Evolutionary conservation across 2,888 invertebrate species (phyloP), one percentile per base, ranked within the genome.

Genomic region (Chrysotoxum bicinctum): DNA sequence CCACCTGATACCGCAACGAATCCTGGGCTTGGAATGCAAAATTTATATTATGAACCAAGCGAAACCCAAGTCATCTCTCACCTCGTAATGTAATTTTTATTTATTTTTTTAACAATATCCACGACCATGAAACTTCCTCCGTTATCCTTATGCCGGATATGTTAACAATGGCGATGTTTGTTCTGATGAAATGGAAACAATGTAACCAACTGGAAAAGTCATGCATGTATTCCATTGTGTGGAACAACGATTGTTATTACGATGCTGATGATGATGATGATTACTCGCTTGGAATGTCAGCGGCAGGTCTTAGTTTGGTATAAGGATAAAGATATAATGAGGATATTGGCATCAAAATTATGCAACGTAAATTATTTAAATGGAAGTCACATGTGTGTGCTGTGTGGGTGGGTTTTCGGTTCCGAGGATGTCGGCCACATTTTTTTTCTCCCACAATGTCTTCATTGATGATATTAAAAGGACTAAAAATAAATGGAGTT

Each of bases 171-270:
- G 50, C n/a, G 19, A 62, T 74, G 66, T 62, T 56, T 69, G 77
- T 45, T 66, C 69, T 72, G 74, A 72, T 64, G 58, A 80, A 84
- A 84, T 66, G 79, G 54, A 75, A 75, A 60, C 80, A 75, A 66
- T 80, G 74, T 84, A 84, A 75, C 84, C 83, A 74, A 74, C 74
- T 74, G 83, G 69, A 83, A 83, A 64, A 83, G 74, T 66, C 78
- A 58, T 26, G n/a, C n/a, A 26, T 58, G 32, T 64, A 74, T 80
- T 79, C 79, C 48, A 70, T 79, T 79, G 70, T 79, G 66, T 48
- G 45, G 45, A 64, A 64, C 19, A 75, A 50, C 72, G 84, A 84
- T 84, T 84, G 80, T 70, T 58, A 66, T 66, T 50, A 32, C 9
- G 12, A 58, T 56, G 35, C 30, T 16, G 16, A 54, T 30, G 32